These are phyloP conservation scores for Mechanitis messenoides DNA, from an alignment of 2,888 invertebrate genomes.

Conservation along the genomic window DNA sequence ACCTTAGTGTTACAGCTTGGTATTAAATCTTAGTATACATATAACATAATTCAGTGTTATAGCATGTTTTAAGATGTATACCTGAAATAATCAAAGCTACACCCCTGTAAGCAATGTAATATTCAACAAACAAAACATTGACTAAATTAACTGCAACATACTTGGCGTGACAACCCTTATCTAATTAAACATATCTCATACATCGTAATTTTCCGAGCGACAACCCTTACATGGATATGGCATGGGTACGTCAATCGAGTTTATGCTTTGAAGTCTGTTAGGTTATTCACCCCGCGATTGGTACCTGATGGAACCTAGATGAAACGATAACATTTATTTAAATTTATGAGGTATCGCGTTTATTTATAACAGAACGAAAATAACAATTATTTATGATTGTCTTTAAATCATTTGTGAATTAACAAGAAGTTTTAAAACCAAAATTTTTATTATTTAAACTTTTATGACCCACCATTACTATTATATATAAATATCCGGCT, in stretches of 20 bases:
- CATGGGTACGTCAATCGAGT: constrained; percentile 17
- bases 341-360: constrained; percentile 12
- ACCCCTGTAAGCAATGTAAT: constrained; percentile 5
- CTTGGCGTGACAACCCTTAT: constrained; percentile 10
- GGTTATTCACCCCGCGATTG: constrained; percentile 55
- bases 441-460: no score
- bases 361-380: constrained; percentile 4
- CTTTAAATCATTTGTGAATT: neutral
- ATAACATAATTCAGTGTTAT: no score
- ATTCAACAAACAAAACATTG: constrained; percentile 7
- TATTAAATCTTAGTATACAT: neutral
- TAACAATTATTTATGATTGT: neutral
- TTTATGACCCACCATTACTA: no score
- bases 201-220: constrained; percentile 28
- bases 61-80: neutral
- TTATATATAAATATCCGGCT: no score
- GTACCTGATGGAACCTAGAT: constrained; percentile 57
- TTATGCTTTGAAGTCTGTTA: constrained; percentile 49
- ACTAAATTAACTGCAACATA: constrained; percentile 6
- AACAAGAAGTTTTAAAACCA: neutral
- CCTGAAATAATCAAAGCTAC: constrained; percentile 5
- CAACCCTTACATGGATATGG: constrained; percentile 25
- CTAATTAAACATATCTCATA: constrained; percentile 23
- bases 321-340: constrained; percentile 37
- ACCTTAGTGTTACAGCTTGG: no score